Percentiles rank a stretch among this genome's conserved stretches.
phyloP scores from a whole-genome alignment of 2,797 vertebrate species.

The Cyprinodon diabolis region DNA sequence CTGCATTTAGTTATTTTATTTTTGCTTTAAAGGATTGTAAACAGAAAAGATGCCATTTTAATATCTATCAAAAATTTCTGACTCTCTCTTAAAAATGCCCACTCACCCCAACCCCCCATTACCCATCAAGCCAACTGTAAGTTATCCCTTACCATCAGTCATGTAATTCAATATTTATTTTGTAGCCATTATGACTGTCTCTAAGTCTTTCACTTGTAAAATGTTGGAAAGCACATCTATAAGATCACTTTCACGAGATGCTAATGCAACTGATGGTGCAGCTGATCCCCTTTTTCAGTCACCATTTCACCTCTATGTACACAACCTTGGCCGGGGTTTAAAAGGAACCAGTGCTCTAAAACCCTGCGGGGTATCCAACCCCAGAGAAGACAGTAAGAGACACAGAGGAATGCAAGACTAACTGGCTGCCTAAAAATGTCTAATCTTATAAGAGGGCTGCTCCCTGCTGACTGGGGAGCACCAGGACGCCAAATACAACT shows the following conservation, averaged over 20 bases:
- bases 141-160: neutral
- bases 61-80: no score
- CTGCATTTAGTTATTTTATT: no score
- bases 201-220: neutral
- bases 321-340: constrained; percentile 39
- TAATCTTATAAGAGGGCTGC: constrained; percentile 76
- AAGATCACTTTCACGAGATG: neutral
- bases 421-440: constrained; percentile 68
- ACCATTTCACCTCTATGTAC: constrained; percentile 14
- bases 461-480: constrained; percentile 55
- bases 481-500: constrained; percentile 63
- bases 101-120: no score
- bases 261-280: constrained; percentile 17
- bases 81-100: no score
- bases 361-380: constrained; percentile 42
- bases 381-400: constrained; percentile 28
- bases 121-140: no score
- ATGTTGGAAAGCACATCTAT: neutral
- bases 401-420: constrained; percentile 50
- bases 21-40: no score
- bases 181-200: neutral
- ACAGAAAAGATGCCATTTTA: no score
- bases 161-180: neutral
- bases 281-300: constrained; percentile 25
- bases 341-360: constrained; percentile 19